A percentile compares a stretch with the other conserved stretches of the same genome.
Conservation (phyloP, 2,797 vertebrate genomes). For the Pelodytes ibericus region DNA sequence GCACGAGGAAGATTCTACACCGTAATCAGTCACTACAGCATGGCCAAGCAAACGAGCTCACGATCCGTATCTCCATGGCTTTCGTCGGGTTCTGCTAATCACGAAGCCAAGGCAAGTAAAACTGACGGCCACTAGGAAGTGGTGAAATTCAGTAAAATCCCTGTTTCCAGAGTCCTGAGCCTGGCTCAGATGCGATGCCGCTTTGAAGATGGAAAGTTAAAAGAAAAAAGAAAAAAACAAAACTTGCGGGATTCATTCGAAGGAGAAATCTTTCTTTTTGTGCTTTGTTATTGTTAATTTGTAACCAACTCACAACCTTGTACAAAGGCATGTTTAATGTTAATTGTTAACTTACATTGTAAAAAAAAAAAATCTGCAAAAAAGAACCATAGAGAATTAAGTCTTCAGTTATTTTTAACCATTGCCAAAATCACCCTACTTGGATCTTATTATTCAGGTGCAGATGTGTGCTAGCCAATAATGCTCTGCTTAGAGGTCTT, state of each 20-base stretch:
- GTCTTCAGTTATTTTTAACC: conserved; percentile 64
- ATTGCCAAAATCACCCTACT: conserved; percentile 67
- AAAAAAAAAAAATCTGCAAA: conserved; percentile 71
- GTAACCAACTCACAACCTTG: conserved; percentile 82
- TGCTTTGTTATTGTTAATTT: conserved; percentile 83
- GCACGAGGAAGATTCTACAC: conserved; percentile 96
- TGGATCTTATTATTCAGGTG: conserved; percentile 17
- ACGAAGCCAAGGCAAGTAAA: conserved; percentile 86
- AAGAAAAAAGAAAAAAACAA: conserved; percentile 18
- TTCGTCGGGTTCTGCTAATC: conserved; percentile 81
- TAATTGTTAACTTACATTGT: conserved; percentile 76
- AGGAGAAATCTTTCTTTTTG: conserved; percentile 64
- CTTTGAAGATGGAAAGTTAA: conserved; percentile 44
- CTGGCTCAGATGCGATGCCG: conserved; percentile 30
- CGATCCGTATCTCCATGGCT: conserved; percentile 94
- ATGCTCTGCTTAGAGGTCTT: conserved; percentile 38
- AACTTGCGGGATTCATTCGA: conserved; percentile 68
- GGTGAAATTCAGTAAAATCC: conserved; percentile 18
- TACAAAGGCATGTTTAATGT: conserved; percentile 88
- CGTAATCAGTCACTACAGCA: conserved; percentile 98
- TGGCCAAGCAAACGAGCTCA: conserved; percentile 98
- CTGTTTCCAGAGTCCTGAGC: conserved; percentile 23
- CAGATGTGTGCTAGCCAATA: conserved; percentile 36
- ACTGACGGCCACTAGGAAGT: conserved; percentile 85
- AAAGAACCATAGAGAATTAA: conserved; percentile 15